Conservation (phyloP, 1,140 invertebrate genomes). For the Bathynomus jamesi region DNA sequence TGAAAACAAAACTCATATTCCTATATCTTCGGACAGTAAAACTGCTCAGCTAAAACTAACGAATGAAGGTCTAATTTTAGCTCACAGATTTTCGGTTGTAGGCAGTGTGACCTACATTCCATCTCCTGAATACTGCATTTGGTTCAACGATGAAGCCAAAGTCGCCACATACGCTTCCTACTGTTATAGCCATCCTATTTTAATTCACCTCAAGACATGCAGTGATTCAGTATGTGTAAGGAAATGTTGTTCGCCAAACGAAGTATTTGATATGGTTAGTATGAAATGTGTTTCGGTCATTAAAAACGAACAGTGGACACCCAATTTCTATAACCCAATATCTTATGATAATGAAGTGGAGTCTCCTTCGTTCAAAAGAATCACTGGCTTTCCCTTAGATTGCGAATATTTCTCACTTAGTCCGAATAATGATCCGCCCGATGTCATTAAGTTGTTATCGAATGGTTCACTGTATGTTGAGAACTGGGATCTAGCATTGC, state of each 20-base stretch:
- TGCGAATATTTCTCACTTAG: slow-evolving; percentile 4
- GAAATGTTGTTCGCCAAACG: not conserved
- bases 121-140: not conserved
- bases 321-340: not conserved
- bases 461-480: slow-evolving; percentile 21
- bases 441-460: slow-evolving; percentile 18
- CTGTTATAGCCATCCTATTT: not conserved
- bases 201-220: not conserved
- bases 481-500: not conserved
- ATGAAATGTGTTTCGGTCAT: not conserved
- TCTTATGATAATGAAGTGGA: not conserved
- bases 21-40: not conserved
- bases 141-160: not conserved
- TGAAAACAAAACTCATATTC: not conserved
- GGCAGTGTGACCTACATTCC: not conserved
- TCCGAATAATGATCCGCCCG: not conserved
- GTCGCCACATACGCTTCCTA: not conserved
- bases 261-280: not conserved
- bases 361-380: not conserved
- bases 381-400: not conserved
- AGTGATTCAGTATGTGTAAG: not conserved
- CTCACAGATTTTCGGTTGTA: not conserved
- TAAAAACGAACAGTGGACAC: not conserved
- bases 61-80: not conserved
- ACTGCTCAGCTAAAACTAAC: not conserved